phyloP scores from a whole-genome alignment of 2,888 invertebrate genomes.

The Parnassius orleans region DNA sequence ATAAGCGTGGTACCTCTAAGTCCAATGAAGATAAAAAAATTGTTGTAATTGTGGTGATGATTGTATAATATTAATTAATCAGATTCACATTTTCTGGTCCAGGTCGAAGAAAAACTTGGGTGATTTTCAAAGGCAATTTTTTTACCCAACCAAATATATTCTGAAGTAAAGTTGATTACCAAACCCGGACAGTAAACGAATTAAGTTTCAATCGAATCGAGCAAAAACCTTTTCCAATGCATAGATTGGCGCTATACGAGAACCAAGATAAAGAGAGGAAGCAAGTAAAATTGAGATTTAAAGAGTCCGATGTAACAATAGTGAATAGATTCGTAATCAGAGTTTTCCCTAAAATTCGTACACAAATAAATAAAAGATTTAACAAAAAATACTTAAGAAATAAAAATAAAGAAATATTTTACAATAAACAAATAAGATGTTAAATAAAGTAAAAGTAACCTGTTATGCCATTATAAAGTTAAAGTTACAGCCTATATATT shows the following conservation, averaged over 20 bases:
- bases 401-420: too few species aligned
- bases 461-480: too few species aligned
- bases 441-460: too few species aligned
- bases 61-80: too few species aligned
- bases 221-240: slow-evolving; percentile 15
- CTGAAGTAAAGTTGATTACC: slow-evolving; percentile 6
- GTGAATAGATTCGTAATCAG: slow-evolving; percentile 5
- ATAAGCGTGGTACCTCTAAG: too few species aligned
- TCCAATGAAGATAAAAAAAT: too few species aligned
- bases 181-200: slow-evolving; percentile 18
- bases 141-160: slow-evolving; percentile 1
- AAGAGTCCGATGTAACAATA: slow-evolving; percentile 8
- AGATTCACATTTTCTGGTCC: too few species aligned
- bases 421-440: too few species aligned
- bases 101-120: too few species aligned
- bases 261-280: slow-evolving; percentile 15
- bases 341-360: slow-evolving; percentile 2
- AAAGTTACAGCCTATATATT: too few species aligned
- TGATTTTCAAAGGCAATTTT: neutral
- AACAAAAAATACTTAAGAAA: too few species aligned
- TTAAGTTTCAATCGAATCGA: slow-evolving; percentile 15
- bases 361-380: neutral
- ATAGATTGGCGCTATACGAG: slow-evolving; percentile 20
- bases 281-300: slow-evolving; percentile 14
- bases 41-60: too few species aligned